A percentile compares a stretch with the other conserved stretches of the same genome.
Conservation (phyloP, 2,888 invertebrate genomes). For the Pharmacophagus antenor region DNA sequence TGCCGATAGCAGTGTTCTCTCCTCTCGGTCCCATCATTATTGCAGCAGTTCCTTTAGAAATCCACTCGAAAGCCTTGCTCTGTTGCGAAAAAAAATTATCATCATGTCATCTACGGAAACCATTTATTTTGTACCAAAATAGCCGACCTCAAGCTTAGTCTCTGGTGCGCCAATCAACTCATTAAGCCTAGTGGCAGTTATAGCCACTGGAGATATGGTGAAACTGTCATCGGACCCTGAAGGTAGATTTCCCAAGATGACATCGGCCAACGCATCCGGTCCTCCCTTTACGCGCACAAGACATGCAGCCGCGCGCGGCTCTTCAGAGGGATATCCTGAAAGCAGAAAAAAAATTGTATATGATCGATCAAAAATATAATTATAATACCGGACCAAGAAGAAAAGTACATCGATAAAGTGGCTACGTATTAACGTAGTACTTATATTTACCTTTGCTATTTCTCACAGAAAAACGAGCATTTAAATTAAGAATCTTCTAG, state of each 20-base stretch:
- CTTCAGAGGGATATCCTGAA: constrained; percentile 57
- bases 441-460: too few species aligned
- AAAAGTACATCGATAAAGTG: too few species aligned
- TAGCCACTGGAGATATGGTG: constrained; percentile 63
- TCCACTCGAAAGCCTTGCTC: constrained; percentile 70
- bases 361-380: neutral
- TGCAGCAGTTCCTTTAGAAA: constrained; percentile 63
- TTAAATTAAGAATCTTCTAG: too few species aligned
- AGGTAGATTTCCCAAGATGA: constrained; percentile 57
- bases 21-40: constrained; percentile 71
- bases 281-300: constrained; percentile 55
- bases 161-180: constrained; percentile 62
- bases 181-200: constrained; percentile 58
- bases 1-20: constrained; percentile 65
- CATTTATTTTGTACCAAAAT: neutral
- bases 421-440: too few species aligned
- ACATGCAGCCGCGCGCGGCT: constrained; percentile 54
- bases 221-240: constrained; percentile 65
- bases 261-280: constrained; percentile 49
- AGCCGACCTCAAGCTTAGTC: constrained; percentile 56
- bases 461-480: too few species aligned
- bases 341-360: neutral
- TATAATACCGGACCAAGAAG: too few species aligned
- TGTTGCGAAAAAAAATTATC: constrained; percentile 34
- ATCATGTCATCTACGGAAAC: neutral